These are phyloP conservation scores for Ophthalmolycus amberensis DNA, from an alignment of 2,113 vertebrate genomes.

Conservation along the genomic window DNA sequence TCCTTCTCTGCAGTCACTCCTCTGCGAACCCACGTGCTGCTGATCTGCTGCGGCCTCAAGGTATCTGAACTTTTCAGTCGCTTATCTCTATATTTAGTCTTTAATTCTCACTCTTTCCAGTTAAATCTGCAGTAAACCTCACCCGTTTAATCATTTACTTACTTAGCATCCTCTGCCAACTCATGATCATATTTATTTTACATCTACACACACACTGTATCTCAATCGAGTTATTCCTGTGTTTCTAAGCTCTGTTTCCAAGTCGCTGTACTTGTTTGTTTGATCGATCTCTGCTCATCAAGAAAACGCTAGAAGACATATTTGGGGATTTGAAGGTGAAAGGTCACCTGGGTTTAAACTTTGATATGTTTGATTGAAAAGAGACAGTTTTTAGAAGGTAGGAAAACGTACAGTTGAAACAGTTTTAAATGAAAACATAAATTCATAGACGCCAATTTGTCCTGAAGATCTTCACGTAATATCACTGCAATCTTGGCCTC, in stretches of 20 bases:
- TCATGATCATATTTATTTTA: background rate
- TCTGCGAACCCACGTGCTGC: conserved; percentile 38
- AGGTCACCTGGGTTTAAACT: background rate
- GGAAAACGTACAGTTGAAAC: background rate
- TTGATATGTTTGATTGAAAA: background rate
- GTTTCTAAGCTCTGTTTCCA: background rate
- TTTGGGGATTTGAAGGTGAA: background rate
- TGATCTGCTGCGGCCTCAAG: conserved; percentile 37
- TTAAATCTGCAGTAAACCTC: background rate
- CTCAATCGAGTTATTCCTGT: background rate
- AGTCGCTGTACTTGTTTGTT: background rate
- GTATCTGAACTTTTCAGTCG: conserved; percentile 29
- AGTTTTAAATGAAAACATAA: background rate
- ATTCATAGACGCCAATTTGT: background rate
- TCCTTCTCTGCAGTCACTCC: conserved; percentile 38
- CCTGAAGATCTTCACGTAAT: background rate
- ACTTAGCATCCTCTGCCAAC: background rate
- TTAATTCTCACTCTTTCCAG: background rate
- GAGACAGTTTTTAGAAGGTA: background rate
- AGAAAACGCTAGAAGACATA: background rate
- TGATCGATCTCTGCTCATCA: conserved; percentile 1
- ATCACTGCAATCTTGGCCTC: background rate
- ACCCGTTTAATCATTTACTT: background rate
- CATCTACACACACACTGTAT: background rate
- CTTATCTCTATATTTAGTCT: background rate